Base-by-base conservation (phyloP, 2,113 vertebrate genomes). In the Machaerirhynchus nigripectus region DNA sequence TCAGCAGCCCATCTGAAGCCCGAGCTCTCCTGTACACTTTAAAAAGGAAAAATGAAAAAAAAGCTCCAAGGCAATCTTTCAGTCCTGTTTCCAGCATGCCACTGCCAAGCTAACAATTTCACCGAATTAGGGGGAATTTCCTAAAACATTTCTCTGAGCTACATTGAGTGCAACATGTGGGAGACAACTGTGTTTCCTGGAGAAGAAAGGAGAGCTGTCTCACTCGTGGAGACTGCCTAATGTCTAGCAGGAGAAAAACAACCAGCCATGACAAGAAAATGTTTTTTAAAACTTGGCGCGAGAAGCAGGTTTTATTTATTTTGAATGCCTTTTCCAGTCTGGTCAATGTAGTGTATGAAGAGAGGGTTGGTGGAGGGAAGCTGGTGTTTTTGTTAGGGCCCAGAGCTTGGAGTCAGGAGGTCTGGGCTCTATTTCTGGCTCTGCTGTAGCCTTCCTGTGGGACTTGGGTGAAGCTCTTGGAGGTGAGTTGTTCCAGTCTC, bases 61-160 rank as follows among this genome's bases (percentile, higher is more conserved):
- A 93, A 35, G 47, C 33, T 77, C 89, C 80, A 55, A 94, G 88
- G 56, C 80, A 75, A 84, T 84, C 80, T 84, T 81, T 92, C 84
- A 82, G 86, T 76, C 91, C 89, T 76, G 59, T 98, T 98, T 98
- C 98, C 98, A 97, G 90, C 37, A 9, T 33, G 1, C 90, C 68
- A 53, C 91, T 97, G 98, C 98, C 98, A 98, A 98, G 84, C 92
- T 96, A 94, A 95, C 97, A 87, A 95, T 96, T 98, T 98, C 97
- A 97, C 97, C 15, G 95, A 97, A 97, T 97, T 97, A 96, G 94
- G 89, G 97, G 97, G 97, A 97, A 97, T 89, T 95, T 97, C 97
- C 97, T 97, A 97, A 97, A 98, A 97, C 94, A 97, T 97, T 80
- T 93, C 91, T 97, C 95, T 96, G 96, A 97, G 97, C 96, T 97